Evolutionary conservation across 2,113 vertebrate genomes (phyloP), one percentile per base, ranked within the genome.

Genomic region (Penelope pileata): DNA sequence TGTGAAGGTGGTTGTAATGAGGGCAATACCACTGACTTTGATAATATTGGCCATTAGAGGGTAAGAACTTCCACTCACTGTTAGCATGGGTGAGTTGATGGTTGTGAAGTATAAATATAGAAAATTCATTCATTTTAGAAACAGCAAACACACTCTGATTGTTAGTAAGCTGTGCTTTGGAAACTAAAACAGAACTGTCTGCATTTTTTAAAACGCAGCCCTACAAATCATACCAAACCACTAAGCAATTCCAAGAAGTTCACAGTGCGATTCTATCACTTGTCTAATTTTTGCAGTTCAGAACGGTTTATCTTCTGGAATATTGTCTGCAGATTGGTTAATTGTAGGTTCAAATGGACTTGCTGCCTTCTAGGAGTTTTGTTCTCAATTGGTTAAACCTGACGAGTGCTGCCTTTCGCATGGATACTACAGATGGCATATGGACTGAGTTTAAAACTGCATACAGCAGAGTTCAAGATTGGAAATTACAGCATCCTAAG

Each of bases 121-220:
- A 2, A 40, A 16, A 21, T 40, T 58, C 9, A 3, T 22, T 53
- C 2, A 23, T 21, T 19, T 54, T 8, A 24, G 66, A 9, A 51
- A n/a, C 13, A 47, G 8, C 19, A 12, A 18, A 63, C n/a, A 2
- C 32, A 2, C 4, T 16, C n/a, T 32, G 45, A 16, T 47, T 86
- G 8, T 27, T 42, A 3, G 45, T 23, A 59, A 27, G 43, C 40
- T 48, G 21, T 63, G 36, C 38, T 72, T 48, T 16, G 50, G 60
- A 38, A 75, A 34, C 22, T 16, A 0, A 7, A 7, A 1, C 0
- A 14, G 54, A 73, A 32, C 53, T 24, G 0, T 6, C 19, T 36
- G 54, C 15, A 2, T 78, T 79, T 62, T 86, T 83, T 81, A 29
- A 68, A 72, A 27, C 14, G 2, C 16, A 15, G 2, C 18, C 54